These are phyloP conservation scores for Druon quercuslanigerum DNA, from an alignment of 1,140 invertebrate genomes.

Conservation along the genomic window DNA sequence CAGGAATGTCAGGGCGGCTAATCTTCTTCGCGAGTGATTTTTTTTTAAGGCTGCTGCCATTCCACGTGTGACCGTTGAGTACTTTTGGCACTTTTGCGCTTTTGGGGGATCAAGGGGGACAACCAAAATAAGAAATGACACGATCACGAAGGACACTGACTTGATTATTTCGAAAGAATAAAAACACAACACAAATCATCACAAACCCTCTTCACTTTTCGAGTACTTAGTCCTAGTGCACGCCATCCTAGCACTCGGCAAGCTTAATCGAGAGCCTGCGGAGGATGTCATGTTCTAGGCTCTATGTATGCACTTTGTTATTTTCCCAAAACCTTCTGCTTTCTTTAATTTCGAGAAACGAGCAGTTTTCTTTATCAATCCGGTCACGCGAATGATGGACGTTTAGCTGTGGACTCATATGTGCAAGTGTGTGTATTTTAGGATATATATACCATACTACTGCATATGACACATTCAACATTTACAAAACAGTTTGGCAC, in stretches of 20 bases:
- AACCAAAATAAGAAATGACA: background rate
- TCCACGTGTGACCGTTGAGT: slow-evolving; percentile 47
- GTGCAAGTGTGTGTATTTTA: background rate
- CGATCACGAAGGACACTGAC: background rate
- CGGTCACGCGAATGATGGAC: background rate
- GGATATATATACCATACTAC: too few relatives aligned
- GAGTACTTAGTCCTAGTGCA: slow-evolving; percentile 16
- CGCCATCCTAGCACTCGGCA: slow-evolving; percentile 13
- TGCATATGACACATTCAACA: too few relatives aligned
- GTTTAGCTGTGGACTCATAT: background rate
- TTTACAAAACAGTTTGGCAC: too few relatives aligned
- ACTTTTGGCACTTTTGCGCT: background rate
- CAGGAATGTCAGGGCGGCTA: slow-evolving; percentile 92
- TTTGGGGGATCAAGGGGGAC: background rate
- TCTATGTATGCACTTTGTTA: slow-evolving; percentile 9
- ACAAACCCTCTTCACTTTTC: slow-evolving; percentile 12
- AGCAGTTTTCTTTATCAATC: too few relatives aligned
- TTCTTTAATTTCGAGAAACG: too few relatives aligned
- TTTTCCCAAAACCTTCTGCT: background rate
- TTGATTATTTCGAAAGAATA: slow-evolving; percentile 22
- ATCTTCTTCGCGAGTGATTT: slow-evolving; percentile 81
- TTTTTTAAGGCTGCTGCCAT: slow-evolving; percentile 78
- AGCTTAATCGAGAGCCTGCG: background rate
- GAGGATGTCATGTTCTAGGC: background rate
- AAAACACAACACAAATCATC: slow-evolving; percentile 15